A percentile compares a stretch with the other conserved stretches of the same genome.
Conservation (phyloP, 2,113 vertebrate genomes). For the Campylorhamphus procurvoides region DNA sequence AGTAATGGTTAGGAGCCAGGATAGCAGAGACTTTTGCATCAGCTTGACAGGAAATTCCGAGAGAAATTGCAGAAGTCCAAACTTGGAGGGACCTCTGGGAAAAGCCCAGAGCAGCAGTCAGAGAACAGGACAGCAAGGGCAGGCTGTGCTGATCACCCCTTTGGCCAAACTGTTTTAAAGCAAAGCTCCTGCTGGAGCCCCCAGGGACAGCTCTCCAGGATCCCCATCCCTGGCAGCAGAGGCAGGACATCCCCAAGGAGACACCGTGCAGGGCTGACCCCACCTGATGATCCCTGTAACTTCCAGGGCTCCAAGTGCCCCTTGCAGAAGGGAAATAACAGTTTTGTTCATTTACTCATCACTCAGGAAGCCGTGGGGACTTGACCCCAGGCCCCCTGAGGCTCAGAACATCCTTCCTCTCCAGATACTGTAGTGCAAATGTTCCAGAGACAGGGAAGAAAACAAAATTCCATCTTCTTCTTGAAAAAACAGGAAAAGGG, state of each 20-base stretch:
- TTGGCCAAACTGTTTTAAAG: neutral
- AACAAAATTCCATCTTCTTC: neutral
- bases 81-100: neutral
- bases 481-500: conserved; percentile 11
- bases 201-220: neutral
- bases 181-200: fast-evolving
- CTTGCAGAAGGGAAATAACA: neutral
- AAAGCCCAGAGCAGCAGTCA: neutral
- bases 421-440: neutral
- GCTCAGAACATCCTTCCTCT: conserved; percentile 36
- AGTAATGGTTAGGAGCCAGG: neutral
- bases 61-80: neutral
- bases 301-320: neutral
- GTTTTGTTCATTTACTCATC: neutral
- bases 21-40: neutral
- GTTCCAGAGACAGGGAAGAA: neutral
- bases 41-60: neutral
- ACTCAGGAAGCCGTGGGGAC: neutral
- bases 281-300: neutral
- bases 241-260: neutral
- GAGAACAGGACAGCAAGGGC: neutral
- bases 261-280: neutral
- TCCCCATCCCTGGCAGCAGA: neutral
- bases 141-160: neutral
- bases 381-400: neutral